Conservation (phyloP, 1,140 invertebrate genomes). For the Drosophila micromelanica region DNA sequence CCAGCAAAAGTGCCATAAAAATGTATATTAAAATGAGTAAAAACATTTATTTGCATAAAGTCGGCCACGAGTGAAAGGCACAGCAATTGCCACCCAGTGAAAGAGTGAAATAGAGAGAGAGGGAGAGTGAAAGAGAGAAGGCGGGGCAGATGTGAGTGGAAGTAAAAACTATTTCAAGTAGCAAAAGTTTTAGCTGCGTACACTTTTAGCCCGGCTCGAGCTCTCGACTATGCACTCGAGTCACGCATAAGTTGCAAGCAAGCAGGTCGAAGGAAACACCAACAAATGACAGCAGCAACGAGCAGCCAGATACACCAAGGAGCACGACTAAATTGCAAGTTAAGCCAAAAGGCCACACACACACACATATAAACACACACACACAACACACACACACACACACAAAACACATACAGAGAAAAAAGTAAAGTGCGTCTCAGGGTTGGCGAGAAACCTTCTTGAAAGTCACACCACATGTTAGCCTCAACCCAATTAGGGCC, state of each 20-base stretch:
- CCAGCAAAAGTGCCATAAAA: constrained; percentile 78
- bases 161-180: constrained; percentile 74
- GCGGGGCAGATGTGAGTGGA: neutral
- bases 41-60: constrained; percentile 83
- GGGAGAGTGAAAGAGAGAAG: neutral
- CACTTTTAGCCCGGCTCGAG: constrained; percentile 70
- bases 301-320: constrained; percentile 24
- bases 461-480: constrained; percentile 13
- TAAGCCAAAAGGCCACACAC: constrained; percentile 75
- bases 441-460: constrained; percentile 9
- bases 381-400: constrained; percentile 41
- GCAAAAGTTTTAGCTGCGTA: constrained; percentile 79
- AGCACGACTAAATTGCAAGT: constrained; percentile 67
- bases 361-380: constrained; percentile 22
- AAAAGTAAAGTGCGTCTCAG: constrained; percentile 40
- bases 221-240: constrained; percentile 77
- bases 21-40: constrained; percentile 83
- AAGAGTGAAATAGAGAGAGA: constrained; percentile 9
- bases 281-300: constrained; percentile 64
- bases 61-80: constrained; percentile 59
- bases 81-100: constrained; percentile 46
- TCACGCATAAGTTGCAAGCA: constrained; percentile 79
- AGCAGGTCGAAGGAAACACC: constrained; percentile 72
- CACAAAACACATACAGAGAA: constrained; percentile 14
- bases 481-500: constrained; percentile 11